Conservation (phyloP, 2,113 vertebrate species). For the Rhombomys opimus region DNA sequence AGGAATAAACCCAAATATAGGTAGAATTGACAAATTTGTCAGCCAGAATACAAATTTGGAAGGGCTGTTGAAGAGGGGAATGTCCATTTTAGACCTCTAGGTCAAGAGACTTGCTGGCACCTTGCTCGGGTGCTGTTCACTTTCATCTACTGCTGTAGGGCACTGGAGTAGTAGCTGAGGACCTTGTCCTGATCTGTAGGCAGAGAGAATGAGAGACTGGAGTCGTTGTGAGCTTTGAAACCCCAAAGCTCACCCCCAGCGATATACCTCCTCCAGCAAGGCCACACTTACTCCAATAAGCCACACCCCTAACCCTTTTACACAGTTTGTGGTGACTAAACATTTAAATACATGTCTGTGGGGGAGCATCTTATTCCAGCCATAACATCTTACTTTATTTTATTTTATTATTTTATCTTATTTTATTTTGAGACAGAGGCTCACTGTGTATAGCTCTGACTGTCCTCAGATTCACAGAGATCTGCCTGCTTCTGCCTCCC, state of each 20-base stretch:
- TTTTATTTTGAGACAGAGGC: no score
- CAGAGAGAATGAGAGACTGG: background rate
- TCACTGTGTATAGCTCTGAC: no score
- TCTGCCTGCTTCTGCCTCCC: no score
- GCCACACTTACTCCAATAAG: background rate
- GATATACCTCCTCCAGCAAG: background rate
- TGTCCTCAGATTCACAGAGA: no score
- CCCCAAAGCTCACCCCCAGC: background rate
- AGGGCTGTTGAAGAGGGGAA: background rate
- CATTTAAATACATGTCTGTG: no score
- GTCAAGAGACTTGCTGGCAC: background rate
- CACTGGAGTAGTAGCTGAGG: background rate
- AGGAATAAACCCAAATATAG: background rate
- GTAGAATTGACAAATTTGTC: background rate
- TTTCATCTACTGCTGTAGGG: background rate
- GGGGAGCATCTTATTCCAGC: no score
- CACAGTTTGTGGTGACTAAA: no score
- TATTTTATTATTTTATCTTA: no score
- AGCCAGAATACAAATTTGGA: slow-evolving; percentile 44
- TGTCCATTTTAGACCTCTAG: slow-evolving; percentile 5
- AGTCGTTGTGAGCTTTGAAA: background rate
- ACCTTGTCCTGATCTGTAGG: background rate
- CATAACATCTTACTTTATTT: no score
- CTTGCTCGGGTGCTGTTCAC: background rate
- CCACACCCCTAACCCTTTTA: background rate